Evolutionary conservation across 2,888 invertebrate species (phyloP).

Genomic region (Volucella bombylans): DNA sequence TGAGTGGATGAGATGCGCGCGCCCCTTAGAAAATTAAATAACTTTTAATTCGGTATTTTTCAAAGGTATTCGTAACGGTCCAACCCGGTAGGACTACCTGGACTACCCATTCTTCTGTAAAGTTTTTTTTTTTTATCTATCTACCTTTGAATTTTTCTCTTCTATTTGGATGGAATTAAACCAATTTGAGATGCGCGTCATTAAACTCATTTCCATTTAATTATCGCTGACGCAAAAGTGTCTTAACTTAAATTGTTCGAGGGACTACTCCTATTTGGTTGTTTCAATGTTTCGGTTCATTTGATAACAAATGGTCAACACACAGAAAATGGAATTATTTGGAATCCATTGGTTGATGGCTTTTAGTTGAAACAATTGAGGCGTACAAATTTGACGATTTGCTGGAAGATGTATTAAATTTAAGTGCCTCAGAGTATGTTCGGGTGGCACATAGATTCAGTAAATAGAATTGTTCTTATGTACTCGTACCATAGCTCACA

Average conservation of each 20-base stretch:
- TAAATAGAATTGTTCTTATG: not conserved
- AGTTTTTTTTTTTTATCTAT: slow-evolving; percentile 14
- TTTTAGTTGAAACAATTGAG: slow-evolving; percentile 6
- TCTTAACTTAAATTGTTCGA: slow-evolving; percentile 42
- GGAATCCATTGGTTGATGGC: not conserved
- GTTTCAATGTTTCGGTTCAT: slow-evolving; percentile 57
- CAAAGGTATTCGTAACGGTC: slow-evolving; percentile 33
- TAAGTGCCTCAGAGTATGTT: slow-evolving; percentile 1
- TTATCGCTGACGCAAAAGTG: slow-evolving; percentile 57
- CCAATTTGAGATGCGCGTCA: slow-evolving; percentile 69
- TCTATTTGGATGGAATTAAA: slow-evolving; percentile 33
- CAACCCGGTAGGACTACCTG: slow-evolving; percentile 38
- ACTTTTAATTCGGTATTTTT: slow-evolving; percentile 63
- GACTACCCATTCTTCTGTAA: slow-evolving; percentile 28
- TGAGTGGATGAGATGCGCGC: slow-evolving; percentile 17
- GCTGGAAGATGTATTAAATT: slow-evolving; percentile 18
- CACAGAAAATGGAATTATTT: slow-evolving; percentile 3
- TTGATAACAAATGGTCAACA: slow-evolving; percentile 47
- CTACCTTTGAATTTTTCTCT: not conserved
- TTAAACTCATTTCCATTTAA: slow-evolving; percentile 72
- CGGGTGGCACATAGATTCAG: not conserved
- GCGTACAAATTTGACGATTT: slow-evolving; percentile 15
- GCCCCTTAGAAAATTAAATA: slow-evolving; percentile 56
- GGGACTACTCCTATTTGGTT: not conserved
- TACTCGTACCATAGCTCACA: not conserved